Conservation (phyloP, 1,140 invertebrate species). For the Antheraea mylitta region DNA sequence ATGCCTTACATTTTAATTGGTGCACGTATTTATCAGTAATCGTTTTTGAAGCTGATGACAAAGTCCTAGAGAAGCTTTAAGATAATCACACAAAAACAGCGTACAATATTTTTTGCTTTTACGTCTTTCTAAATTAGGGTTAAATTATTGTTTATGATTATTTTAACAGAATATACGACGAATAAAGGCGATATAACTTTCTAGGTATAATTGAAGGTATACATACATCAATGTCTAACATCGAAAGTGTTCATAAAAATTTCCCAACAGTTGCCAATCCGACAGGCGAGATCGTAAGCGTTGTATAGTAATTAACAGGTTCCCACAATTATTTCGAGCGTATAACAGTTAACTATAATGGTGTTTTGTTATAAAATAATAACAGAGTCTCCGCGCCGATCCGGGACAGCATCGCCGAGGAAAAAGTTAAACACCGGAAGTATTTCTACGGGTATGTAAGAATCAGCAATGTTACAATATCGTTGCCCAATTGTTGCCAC, state of each 20-base stretch:
- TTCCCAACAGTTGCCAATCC: background rate
- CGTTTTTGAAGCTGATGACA: too few species aligned
- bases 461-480: background rate
- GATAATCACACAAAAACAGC: too few species aligned
- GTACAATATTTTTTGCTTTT: too few species aligned
- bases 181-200: background rate
- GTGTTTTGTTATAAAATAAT: constrained; percentile 73
- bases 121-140: too few species aligned
- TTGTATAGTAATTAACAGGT: constrained; percentile 11
- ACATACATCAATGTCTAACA: background rate
- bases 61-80: too few species aligned
- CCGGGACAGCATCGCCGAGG: constrained; percentile 42
- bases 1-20: too few species aligned
- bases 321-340: constrained; percentile 21
- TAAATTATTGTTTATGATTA: too few species aligned
- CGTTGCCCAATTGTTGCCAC: background rate
- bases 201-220: background rate
- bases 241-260: background rate
- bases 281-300: background rate
- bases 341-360: constrained; percentile 47
- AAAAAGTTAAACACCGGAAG: constrained; percentile 24
- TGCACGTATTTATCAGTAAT: too few species aligned
- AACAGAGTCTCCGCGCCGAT: constrained; percentile 54
- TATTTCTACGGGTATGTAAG: constrained; percentile 9
- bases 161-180: background rate